These are phyloP conservation scores for Virgularia gustaviana DNA, from an alignment of 92 coral and sea anemone species.

Conservation along the genomic window DNA sequence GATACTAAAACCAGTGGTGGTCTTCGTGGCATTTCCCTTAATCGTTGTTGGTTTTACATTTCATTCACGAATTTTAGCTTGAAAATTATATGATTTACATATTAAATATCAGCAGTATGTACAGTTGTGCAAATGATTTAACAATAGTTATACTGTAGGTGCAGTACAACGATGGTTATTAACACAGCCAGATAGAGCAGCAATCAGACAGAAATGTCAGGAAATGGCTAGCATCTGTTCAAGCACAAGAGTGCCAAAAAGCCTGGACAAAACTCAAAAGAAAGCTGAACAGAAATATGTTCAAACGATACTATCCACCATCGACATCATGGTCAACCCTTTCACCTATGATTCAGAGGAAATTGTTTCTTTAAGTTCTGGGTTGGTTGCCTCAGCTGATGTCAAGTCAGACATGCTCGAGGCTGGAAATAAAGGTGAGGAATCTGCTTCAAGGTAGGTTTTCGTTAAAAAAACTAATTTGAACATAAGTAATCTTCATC, in stretches of 20 bases:
- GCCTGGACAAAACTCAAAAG: constrained; percentile 3
- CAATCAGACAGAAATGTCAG: constrained; percentile 10
- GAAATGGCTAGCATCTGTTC: constrained; percentile 6
- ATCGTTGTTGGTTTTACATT: constrained; percentile 11
- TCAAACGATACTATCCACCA: constrained; percentile 4
- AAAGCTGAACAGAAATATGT: constrained; percentile 1
- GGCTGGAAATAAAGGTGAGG: not conserved
- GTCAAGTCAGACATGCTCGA: constrained; percentile 1
- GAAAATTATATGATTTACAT: not conserved
- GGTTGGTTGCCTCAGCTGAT: constrained; percentile 15
- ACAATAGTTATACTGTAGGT: not conserved
- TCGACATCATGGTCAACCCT: constrained; percentile 11
- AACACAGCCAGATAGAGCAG: constrained; percentile 17
- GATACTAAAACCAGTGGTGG: constrained; percentile 1
- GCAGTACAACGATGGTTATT: constrained; percentile 14
- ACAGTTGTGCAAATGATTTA: not conserved
- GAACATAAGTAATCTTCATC: not conserved
- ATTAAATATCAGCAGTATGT: not conserved
- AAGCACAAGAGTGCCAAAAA: not conserved
- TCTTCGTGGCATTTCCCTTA: constrained; percentile 19
- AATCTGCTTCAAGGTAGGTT: not conserved
- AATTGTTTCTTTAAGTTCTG: constrained; percentile 10
- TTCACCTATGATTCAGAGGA: constrained; percentile 12
- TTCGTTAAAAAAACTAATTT: not conserved
- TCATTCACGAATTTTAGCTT: not conserved